Evolutionary conservation across 2,797 vertebrate genomes (phyloP).

Genomic region (Manis crassicaudata): DNA sequence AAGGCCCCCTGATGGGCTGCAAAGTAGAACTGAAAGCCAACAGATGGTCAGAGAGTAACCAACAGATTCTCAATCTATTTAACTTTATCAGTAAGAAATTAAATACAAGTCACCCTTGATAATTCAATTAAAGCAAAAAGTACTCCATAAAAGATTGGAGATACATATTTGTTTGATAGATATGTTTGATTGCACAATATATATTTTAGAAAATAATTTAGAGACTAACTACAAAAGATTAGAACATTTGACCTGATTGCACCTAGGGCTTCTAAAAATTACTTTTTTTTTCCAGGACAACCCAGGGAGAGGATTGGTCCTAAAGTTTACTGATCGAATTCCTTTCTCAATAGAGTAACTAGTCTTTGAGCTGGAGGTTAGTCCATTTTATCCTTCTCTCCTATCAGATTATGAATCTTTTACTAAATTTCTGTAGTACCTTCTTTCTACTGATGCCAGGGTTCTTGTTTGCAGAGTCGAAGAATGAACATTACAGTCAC

Average conservation of each 20-base stretch:
- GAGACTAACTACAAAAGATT: constrained; percentile 31
- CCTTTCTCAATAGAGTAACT: neutral
- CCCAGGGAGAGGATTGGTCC: neutral
- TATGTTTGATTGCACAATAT: neutral
- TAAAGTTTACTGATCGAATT: constrained; percentile 17
- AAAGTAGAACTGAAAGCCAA: constrained; percentile 45
- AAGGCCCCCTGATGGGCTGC: neutral
- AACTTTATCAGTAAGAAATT: constrained; percentile 40
- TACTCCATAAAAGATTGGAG: neutral
- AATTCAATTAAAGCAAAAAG: constrained; percentile 44
- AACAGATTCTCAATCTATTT: constrained; percentile 19
- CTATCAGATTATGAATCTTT: neutral
- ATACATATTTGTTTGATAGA: neutral
- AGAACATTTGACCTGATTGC: neutral
- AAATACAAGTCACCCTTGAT: neutral
- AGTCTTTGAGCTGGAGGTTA: neutral
- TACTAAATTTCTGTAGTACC: neutral
- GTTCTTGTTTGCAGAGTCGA: too few relatives aligned
- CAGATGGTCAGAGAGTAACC: neutral
- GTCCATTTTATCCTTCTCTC: neutral
- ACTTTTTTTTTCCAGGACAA: neutral
- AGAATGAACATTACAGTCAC: too few relatives aligned
- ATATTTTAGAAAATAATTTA: neutral
- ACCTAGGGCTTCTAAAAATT: neutral
- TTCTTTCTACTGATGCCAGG: neutral